These are phyloP conservation scores for Rhopalosiphum maidis DNA, from an alignment of 1,140 invertebrate species.

Conservation along the genomic window DNA sequence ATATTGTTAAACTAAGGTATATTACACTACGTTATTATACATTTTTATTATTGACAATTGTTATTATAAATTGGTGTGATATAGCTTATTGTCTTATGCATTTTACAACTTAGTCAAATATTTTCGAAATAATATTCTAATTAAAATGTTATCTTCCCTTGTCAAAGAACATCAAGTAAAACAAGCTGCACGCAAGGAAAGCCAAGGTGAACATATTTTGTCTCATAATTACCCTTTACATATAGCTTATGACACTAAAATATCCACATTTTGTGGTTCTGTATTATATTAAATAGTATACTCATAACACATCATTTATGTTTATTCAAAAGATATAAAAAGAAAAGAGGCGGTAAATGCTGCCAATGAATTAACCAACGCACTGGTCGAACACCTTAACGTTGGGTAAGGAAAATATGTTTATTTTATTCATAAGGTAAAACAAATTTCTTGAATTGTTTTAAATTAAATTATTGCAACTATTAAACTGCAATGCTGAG, in stretches of 20 bases:
- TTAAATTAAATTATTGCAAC: too few species aligned
- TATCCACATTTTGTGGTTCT: background rate
- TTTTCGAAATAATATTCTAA: background rate
- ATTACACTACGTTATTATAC: too few species aligned
- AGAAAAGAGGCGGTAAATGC: conserved; percentile 91
- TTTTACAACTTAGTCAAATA: background rate
- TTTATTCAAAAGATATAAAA: conserved; percentile 59
- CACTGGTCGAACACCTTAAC: conserved; percentile 95
- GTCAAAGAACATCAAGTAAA: conserved; percentile 87
- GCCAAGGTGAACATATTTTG: conserved; percentile 73
- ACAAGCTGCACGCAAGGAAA: conserved; percentile 78
- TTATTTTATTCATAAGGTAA: background rate
- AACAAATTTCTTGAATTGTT: background rate
- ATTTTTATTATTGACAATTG: too few species aligned
- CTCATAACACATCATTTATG: background rate
- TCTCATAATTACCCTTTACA: background rate
- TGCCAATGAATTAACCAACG: conserved; percentile 90
- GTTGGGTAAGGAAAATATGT: conserved; percentile 77
- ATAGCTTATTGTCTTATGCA: background rate
- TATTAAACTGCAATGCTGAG: background rate
- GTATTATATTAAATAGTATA: background rate
- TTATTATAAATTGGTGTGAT: background rate
- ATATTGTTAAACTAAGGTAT: too few species aligned
- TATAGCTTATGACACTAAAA: too few species aligned
- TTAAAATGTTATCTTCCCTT: conserved; percentile 81